These are phyloP conservation scores for Diadegma fenestrale DNA, from an alignment of 2,888 invertebrate species.

Conservation along the genomic window DNA sequence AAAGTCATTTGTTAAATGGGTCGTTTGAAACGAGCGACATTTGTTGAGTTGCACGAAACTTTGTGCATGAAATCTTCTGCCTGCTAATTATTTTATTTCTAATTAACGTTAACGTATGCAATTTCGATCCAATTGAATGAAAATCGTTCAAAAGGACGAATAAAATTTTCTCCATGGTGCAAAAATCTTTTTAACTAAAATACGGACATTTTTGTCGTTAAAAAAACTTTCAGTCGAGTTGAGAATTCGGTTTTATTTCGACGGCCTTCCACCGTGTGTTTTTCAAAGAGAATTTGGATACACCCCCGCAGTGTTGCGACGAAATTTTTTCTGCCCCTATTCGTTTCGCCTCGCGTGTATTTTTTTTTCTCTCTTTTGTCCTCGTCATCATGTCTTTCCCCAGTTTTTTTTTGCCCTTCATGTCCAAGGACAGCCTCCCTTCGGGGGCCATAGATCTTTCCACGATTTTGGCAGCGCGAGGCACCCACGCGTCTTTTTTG, in stretches of 20 bases:
- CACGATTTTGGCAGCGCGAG: constrained; percentile 65
- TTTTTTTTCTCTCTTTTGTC: constrained; percentile 36
- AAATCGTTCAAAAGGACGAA: not conserved
- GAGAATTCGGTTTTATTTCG: constrained; percentile 25
- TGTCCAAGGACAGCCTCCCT: constrained; percentile 60
- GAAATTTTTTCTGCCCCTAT: constrained; percentile 56
- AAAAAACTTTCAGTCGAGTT: not conserved
- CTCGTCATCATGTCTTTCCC: constrained; percentile 51
- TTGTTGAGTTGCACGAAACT: not conserved
- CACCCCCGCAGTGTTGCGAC: constrained; percentile 62
- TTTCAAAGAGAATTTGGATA: constrained; percentile 44
- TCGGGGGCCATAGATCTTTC: constrained; percentile 64
- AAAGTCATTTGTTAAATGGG: not conserved
- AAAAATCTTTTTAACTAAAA: not conserved
- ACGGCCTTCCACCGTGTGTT: constrained; percentile 10
- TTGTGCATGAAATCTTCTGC: not conserved
- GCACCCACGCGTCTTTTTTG: constrained; percentile 54
- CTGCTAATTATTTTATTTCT: not conserved
- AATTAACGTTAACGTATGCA: not conserved
- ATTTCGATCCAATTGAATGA: not conserved
- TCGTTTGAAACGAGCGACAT: not conserved
- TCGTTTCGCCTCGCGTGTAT: constrained; percentile 58
- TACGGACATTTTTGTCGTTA: not conserved
- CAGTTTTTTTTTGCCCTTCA: constrained; percentile 55
- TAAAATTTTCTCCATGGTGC: not conserved